Percentiles rank a stretch among this genome's conserved stretches.
These are phyloP conservation scores for Hiodon tergisus DNA, from an alignment of 2,113 vertebrate species.

Conservation along the genomic window DNA sequence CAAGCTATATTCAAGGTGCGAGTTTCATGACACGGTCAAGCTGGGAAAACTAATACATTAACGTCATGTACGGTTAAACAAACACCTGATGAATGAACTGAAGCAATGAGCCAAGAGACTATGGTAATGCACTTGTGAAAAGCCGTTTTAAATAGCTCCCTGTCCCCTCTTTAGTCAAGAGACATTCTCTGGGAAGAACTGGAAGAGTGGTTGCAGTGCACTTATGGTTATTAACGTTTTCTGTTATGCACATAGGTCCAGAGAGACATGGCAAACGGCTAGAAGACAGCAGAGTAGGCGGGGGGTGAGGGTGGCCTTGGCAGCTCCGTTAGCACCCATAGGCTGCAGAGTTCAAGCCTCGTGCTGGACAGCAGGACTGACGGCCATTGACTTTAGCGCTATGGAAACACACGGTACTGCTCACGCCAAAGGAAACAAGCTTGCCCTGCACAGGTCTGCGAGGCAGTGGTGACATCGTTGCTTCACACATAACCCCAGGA, in stretches of 20 bases:
- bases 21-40: too few species aligned
- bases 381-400: neutral
- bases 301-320: neutral
- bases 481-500: too few species aligned
- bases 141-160: neutral
- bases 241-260: too few species aligned
- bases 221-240: too few species aligned
- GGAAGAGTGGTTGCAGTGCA: neutral
- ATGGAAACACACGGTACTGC: too few species aligned
- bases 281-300: neutral
- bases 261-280: neutral
- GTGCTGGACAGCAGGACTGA: neutral
- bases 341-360: neutral
- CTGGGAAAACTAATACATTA: too few species aligned
- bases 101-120: neutral
- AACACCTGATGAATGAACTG: neutral
- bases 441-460: too few species aligned
- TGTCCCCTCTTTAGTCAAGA: constrained; percentile 28
- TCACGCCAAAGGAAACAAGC: too few species aligned
- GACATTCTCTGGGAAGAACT: constrained; percentile 49
- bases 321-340: neutral
- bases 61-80: neutral
- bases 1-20: too few species aligned
- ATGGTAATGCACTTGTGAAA: neutral
- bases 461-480: too few species aligned